phyloP scores from a whole-genome alignment of 2,797 vertebrate species.

The Acestrorhynchus altus region DNA sequence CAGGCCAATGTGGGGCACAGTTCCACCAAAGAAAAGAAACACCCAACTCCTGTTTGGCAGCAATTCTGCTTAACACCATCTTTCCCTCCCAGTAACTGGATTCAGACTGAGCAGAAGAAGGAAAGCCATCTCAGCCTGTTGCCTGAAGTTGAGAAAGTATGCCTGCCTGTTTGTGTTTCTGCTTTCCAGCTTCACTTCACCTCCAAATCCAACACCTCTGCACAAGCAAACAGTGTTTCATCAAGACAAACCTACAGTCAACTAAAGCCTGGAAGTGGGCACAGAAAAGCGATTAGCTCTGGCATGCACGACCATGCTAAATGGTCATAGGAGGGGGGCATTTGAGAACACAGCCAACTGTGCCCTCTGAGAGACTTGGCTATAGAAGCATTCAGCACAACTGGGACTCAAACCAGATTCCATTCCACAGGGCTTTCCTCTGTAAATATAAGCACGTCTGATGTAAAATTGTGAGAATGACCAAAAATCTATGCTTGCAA shows the following conservation, averaged over 20 bases:
- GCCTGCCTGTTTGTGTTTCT: constrained; percentile 31
- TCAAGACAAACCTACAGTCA: constrained; percentile 31
- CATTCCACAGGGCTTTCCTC: neutral
- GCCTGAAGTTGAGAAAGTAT: constrained; percentile 8
- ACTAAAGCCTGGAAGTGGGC: constrained; percentile 26
- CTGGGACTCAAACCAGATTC: constrained; percentile 17
- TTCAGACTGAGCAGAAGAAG: neutral
- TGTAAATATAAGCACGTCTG: neutral
- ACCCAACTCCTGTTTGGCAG: too few species aligned
- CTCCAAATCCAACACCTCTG: constrained; percentile 26
- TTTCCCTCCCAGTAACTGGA: neutral
- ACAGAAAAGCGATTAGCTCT: constrained; percentile 40
- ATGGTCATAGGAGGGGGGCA: constrained; percentile 23
- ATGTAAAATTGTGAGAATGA: neutral
- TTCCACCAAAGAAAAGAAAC: too few species aligned
- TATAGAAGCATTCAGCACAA: constrained; percentile 11
- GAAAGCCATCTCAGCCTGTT: constrained; percentile 20
- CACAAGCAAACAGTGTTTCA: constrained; percentile 39
- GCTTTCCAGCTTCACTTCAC: constrained; percentile 10
- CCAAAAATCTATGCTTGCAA: neutral
- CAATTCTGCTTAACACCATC: neutral
- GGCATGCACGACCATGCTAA: constrained; percentile 32
- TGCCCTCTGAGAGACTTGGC: constrained; percentile 27
- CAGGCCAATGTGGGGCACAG: too few species aligned
- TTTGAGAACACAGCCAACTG: constrained; percentile 28